These are phyloP conservation scores for Temnothorax unifasciatus DNA, from an alignment of 2,888 invertebrate genomes.

Conservation along the genomic window DNA sequence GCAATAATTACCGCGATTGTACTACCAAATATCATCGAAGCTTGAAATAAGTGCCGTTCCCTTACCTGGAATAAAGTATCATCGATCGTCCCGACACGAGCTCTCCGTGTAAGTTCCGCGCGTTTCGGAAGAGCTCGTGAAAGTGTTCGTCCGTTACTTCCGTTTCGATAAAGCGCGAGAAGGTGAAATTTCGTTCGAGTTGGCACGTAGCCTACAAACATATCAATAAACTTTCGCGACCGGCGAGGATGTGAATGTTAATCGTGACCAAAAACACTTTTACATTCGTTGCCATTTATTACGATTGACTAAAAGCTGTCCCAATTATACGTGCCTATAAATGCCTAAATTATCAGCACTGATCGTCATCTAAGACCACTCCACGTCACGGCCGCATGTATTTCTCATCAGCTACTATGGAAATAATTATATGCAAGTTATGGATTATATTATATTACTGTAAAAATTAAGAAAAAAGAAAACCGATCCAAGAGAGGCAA, in stretches of 20 bases:
- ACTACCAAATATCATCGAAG: slow-evolving; percentile 43
- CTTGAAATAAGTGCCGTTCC: slow-evolving; percentile 40
- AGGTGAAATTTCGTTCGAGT: slow-evolving; percentile 71
- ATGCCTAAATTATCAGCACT: slow-evolving; percentile 42
- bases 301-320: slow-evolving; percentile 32
- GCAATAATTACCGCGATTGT: slow-evolving; percentile 55
- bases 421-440: not conserved
- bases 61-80: slow-evolving; percentile 16
- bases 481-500: not conserved
- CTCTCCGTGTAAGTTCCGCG: not conserved
- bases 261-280: slow-evolving; percentile 75
- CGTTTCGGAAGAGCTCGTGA: slow-evolving; percentile 67
- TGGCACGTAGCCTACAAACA: slow-evolving; percentile 58
- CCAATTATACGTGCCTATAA: slow-evolving; percentile 52
- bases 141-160: slow-evolving; percentile 65
- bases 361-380: not conserved
- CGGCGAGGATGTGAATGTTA: slow-evolving; percentile 63
- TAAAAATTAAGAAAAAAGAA: not conserved
- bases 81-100: not conserved
- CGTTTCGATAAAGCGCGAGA: slow-evolving; percentile 50
- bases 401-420: not conserved
- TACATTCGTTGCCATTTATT: slow-evolving; percentile 67
- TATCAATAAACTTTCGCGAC: slow-evolving; percentile 68
- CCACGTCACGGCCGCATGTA: not conserved
- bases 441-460: not conserved